These are phyloP conservation scores for Lordiphosa mommai DNA, from an alignment of 1,140 invertebrate genomes.

Conservation along the genomic window DNA sequence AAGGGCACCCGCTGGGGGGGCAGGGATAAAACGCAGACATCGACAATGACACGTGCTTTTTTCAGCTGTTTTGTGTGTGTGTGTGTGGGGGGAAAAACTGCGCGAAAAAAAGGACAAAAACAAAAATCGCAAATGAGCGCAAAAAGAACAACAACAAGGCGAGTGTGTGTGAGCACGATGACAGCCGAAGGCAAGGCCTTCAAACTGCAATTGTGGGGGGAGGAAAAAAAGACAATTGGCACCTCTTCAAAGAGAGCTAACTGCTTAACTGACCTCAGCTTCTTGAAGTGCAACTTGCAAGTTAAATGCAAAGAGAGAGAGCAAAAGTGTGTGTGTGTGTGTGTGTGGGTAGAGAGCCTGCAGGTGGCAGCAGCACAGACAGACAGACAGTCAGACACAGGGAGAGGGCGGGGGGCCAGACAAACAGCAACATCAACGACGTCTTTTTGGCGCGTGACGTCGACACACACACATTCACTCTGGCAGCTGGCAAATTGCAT, in stretches of 20 bases:
- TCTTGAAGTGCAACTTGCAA: slow-evolving; percentile 1
- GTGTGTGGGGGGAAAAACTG: slow-evolving; percentile 50
- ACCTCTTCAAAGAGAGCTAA: no score
- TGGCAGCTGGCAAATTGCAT: slow-evolving; percentile 76
- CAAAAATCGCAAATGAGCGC: slow-evolving; percentile 62
- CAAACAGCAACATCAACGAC: slow-evolving; percentile 30
- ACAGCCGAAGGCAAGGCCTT: slow-evolving; percentile 33
- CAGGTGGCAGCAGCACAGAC: slow-evolving; percentile 29
- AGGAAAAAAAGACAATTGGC: background rate
- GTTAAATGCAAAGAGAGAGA: background rate
- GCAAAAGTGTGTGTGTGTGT: slow-evolving; percentile 6
- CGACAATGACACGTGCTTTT: slow-evolving; percentile 78
- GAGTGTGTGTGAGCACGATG: slow-evolving; percentile 21
- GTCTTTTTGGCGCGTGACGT: slow-evolving; percentile 77
- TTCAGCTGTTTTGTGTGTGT: slow-evolving; percentile 68
- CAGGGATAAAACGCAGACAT: slow-evolving; percentile 54
- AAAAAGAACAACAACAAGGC: slow-evolving; percentile 11
- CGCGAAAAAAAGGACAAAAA: slow-evolving; percentile 75
- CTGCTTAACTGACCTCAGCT: no score
- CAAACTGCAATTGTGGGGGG: slow-evolving; percentile 16
- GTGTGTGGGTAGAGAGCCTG: background rate
- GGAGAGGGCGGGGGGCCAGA: slow-evolving; percentile 16
- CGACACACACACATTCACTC: slow-evolving; percentile 21
- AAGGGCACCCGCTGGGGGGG: slow-evolving; percentile 14
- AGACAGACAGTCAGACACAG: slow-evolving; percentile 20